phyloP scores from a whole-genome alignment of 2,113 vertebrate genomes.

The Gasterosteus aculeatus region DNA sequence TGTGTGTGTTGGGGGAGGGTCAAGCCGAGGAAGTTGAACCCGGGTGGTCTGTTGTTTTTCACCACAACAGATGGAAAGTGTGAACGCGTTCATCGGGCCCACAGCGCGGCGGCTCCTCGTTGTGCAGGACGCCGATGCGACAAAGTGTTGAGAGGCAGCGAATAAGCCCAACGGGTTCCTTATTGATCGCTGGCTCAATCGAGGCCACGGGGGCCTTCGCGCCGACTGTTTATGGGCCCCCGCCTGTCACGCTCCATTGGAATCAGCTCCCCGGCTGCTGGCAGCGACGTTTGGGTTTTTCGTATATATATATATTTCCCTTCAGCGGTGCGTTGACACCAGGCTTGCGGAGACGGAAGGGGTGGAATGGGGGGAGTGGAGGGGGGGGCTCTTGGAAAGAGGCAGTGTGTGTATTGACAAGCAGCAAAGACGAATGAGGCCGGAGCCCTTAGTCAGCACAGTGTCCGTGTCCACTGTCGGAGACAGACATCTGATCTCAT shows the following conservation, averaged over 20 bases:
- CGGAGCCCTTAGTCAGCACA: slow-evolving; percentile 76
- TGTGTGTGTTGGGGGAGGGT: slow-evolving; percentile 63
- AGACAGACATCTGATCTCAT: slow-evolving; percentile 70
- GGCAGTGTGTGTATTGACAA: slow-evolving; percentile 68
- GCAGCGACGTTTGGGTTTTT: slow-evolving; percentile 40
- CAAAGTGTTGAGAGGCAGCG: slow-evolving; percentile 10
- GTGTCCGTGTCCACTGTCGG: slow-evolving; percentile 39
- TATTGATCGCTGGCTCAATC: slow-evolving; percentile 41
- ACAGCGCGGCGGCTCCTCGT: slow-evolving; percentile 22
- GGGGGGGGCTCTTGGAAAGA: too few species aligned
- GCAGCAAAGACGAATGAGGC: slow-evolving; percentile 60
- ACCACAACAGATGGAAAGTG: slow-evolving; percentile 77
- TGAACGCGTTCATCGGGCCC: slow-evolving; percentile 62
- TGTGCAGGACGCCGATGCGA: slow-evolving; percentile 9
- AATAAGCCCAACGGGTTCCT: slow-evolving; percentile 34
- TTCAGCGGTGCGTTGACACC: slow-evolving; percentile 19
- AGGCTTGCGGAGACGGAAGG: slow-evolving; percentile 5
- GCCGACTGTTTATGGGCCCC: slow-evolving; percentile 44
- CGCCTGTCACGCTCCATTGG: slow-evolving; percentile 51
- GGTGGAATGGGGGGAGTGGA: background rate
- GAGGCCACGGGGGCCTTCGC: background rate
- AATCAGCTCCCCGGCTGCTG: slow-evolving; percentile 28
- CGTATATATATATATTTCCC: slow-evolving; percentile 26
- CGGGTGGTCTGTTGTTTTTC: slow-evolving; percentile 73
- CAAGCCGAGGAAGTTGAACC: slow-evolving; percentile 66